Base-by-base conservation (phyloP, 2,888 invertebrate genomes). In the Plutella xylostella region DNA sequence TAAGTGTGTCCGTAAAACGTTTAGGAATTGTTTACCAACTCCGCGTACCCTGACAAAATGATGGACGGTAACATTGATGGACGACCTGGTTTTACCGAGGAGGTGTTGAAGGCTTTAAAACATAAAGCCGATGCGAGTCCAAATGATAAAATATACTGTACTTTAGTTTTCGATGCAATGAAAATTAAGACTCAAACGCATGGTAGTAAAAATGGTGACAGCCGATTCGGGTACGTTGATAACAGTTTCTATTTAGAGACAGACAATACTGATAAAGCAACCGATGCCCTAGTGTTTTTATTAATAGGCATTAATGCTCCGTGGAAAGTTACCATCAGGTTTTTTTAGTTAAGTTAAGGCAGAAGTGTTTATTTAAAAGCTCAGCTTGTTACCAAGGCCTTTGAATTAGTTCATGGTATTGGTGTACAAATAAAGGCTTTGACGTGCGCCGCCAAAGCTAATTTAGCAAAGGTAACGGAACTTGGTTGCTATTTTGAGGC, bases 31-130 rank as follows among this genome's bases (percentile, higher is more conserved):
- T 7, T 25, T 41, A 9, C 41, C 41, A 28, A 15, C n/a, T 41
- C 41, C 41, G 19, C 3, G 41, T 3, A 41, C 41, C 11, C 15
- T 41, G 19, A 17, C 41, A 4, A 41, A 41, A 25, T 41, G 41
- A 30, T 41, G n/a, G n/a, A 28, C 15, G 12, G 14, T 11, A 14
- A 25, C 18, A 25, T 41, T 30, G 15, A 41, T 41, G 25, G 25
- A 11, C 12, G 28, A 14, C 41, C 41, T 17, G 41, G 41, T 4
- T 41, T 41, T 28, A 41, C 30, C 14, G 3, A 22, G 6, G 25
- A 17, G 18, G 30, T 17, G 3, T 41, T 41, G 4, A n/a, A 25
- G 2, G 17, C 30, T 4, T 28, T 41, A 41, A 41, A 41, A n/a
- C 4, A 4, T 17, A 41, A 28, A 41, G 37, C 37, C 5, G 37